phyloP scores from a whole-genome alignment of 2,113 vertebrate genomes.

The Galeopterus variegatus region DNA sequence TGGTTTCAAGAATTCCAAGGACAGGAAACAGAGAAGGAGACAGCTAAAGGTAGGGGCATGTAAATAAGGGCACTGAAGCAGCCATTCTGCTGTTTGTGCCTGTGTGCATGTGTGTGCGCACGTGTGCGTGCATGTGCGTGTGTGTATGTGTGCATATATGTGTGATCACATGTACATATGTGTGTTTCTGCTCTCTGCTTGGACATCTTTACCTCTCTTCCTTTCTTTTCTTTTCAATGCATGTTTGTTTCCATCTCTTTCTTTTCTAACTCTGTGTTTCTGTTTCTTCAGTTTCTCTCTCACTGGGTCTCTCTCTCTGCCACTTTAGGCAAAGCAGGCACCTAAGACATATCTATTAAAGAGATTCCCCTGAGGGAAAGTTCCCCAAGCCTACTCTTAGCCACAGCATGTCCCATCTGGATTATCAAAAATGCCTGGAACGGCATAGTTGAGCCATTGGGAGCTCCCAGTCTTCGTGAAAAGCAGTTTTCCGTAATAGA shows the following conservation, averaged over 20 bases:
- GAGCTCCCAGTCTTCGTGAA: not conserved
- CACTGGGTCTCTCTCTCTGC: not conserved
- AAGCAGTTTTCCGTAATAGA: not conserved
- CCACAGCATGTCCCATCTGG: not conserved
- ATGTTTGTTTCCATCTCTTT: not conserved
- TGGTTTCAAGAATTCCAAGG: not conserved
- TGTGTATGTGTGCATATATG: no score
- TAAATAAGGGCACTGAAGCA: not conserved
- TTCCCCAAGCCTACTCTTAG: not conserved
- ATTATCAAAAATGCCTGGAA: not conserved
- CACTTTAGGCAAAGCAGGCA: slow-evolving; percentile 19
- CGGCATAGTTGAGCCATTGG: not conserved
- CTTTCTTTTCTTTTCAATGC: not conserved
- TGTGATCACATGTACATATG: not conserved
- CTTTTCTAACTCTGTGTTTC: not conserved
- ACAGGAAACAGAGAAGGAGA: not conserved
- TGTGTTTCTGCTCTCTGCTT: not conserved
- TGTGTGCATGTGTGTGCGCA: no score
- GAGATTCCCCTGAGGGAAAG: not conserved
- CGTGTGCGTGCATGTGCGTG: not conserved
- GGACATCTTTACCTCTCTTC: not conserved
- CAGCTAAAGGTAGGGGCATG: not conserved
- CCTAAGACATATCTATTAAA: not conserved
- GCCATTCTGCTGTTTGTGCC: not conserved
- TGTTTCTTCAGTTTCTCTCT: not conserved